A percentile compares a stretch with the other conserved stretches of the same genome.
Evolutionary conservation across 1,140 invertebrate genomes (phyloP).

Genomic region (Drosophila lini): DNA sequence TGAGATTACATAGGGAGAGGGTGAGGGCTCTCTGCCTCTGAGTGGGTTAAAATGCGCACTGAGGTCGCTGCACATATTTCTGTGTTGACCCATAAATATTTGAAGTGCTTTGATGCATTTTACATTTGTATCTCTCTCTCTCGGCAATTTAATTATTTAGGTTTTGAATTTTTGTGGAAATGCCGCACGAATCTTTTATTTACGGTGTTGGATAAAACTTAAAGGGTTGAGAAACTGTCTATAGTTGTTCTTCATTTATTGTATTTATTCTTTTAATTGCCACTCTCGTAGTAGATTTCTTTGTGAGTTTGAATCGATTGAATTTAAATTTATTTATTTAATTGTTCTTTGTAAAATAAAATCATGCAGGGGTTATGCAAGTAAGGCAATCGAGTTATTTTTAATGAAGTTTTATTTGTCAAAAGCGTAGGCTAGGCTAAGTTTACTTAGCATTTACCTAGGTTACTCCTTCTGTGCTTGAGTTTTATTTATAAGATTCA

Average conservation of each 20-base stretch:
- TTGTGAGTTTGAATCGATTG: background rate
- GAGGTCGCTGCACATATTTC: conserved; percentile 45
- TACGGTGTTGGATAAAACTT: conserved; percentile 2
- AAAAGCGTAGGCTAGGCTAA: background rate
- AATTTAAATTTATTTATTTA: conserved; percentile 9
- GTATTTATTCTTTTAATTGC: conserved; percentile 13
- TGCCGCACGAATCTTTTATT: conserved; percentile 14
- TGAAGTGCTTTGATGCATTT: conserved; percentile 53
- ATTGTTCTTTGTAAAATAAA: background rate
- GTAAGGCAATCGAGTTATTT: background rate
- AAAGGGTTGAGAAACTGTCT: conserved; percentile 2
- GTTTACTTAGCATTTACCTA: background rate
- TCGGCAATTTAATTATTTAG: conserved; percentile 36
- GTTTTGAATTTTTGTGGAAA: conserved; percentile 13
- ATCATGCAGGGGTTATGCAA: background rate
- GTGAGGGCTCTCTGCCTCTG: background rate
- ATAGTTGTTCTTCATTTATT: conserved; percentile 1
- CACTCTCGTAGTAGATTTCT: background rate
- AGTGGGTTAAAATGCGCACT: conserved; percentile 22
- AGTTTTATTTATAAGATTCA: conserved; percentile 8
- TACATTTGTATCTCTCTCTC: conserved; percentile 30
- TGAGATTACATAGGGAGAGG: conserved; percentile 1
- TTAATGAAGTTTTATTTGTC: conserved; percentile 2
- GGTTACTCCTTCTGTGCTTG: no score
- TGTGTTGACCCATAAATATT: conserved; percentile 59